phyloP scores from a whole-genome alignment of 2,888 invertebrate species.

The Aspidiotus destructor region DNA sequence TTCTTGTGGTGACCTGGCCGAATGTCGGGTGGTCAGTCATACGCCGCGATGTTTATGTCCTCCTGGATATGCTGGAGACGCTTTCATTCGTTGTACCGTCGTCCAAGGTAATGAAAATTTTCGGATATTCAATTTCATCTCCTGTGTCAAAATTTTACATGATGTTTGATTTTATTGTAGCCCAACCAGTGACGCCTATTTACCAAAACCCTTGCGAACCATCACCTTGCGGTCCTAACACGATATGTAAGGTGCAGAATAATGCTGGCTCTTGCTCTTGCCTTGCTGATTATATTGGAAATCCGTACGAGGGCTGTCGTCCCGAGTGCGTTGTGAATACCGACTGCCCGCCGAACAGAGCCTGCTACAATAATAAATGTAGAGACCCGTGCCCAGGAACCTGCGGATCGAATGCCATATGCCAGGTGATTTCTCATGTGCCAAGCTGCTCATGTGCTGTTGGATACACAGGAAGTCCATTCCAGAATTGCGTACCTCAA shows the following conservation, averaged over 20 bases:
- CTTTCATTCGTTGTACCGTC: constrained; percentile 46
- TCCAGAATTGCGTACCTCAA: constrained; percentile 49
- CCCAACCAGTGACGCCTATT: constrained; percentile 25
- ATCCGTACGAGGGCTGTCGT: constrained; percentile 66
- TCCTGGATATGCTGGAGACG: constrained; percentile 58
- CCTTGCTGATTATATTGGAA: constrained; percentile 59
- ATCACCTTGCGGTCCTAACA: constrained; percentile 66
- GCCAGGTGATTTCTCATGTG: constrained; percentile 72
- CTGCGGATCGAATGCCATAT: constrained; percentile 73
- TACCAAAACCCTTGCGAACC: constrained; percentile 55
- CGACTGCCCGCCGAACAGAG: constrained; percentile 65
- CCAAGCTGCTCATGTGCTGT: constrained; percentile 47
- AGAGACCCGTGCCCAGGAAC: constrained; percentile 76
- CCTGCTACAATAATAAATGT: constrained; percentile 75
- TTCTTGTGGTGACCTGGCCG: constrained; percentile 64
- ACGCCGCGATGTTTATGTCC: constrained; percentile 57
- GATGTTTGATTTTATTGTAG: not conserved
- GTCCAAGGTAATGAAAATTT: not conserved
- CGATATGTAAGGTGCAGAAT: constrained; percentile 56
- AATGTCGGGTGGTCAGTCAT: constrained; percentile 65
- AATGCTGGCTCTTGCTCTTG: constrained; percentile 59
- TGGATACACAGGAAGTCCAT: constrained; percentile 43
- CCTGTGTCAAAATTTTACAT: not conserved
- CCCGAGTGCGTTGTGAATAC: constrained; percentile 64
- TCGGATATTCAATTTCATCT: not conserved